phyloP scores from a whole-genome alignment of 1,140 invertebrate genomes.

The Lysiphlebus fabarum region DNA sequence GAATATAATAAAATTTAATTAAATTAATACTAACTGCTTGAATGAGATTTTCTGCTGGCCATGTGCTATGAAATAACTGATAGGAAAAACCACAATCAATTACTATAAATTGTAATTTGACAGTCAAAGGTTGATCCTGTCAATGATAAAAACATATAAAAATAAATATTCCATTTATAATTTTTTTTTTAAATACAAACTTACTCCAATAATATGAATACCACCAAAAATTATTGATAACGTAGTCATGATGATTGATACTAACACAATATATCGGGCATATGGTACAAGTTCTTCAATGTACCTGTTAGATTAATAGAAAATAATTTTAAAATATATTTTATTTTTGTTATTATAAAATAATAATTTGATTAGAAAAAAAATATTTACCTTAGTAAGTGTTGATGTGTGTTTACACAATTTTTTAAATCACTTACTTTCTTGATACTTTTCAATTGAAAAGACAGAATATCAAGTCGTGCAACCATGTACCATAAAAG shows the following conservation, averaged over 20 bases:
- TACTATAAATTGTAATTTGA: slow-evolving; percentile 20
- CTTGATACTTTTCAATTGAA: slow-evolving; percentile 24
- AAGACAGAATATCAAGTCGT: slow-evolving; percentile 33
- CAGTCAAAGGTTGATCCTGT: slow-evolving; percentile 13
- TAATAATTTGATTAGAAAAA: neutral
- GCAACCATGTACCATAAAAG: slow-evolving; percentile 35
- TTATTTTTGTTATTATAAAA: neutral
- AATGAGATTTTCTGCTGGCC: slow-evolving; percentile 18
- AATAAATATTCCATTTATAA: neutral
- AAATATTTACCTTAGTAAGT: slow-evolving; percentile 31
- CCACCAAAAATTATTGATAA: slow-evolving; percentile 30
- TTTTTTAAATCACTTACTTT: slow-evolving; percentile 24
- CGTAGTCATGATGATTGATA: slow-evolving; percentile 25
- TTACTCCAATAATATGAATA: slow-evolving; percentile 34
- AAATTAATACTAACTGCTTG: slow-evolving; percentile 11
- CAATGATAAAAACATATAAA: neutral
- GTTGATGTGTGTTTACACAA: slow-evolving; percentile 34
- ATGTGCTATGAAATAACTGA: slow-evolving; percentile 10
- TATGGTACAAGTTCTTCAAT: slow-evolving; percentile 1
- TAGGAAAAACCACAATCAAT: slow-evolving; percentile 14
- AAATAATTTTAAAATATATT: neutral
- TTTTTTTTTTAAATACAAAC: slow-evolving; percentile 11
- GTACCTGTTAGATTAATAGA: slow-evolving; percentile 24
- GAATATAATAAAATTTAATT: no score
- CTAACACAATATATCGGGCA: slow-evolving; percentile 20